A percentile compares a stretch with the other conserved stretches of the same genome.
These are phyloP conservation scores for Benitochromis conjunctus DNA, from an alignment of 2,113 vertebrate genomes.

Conservation along the genomic window DNA sequence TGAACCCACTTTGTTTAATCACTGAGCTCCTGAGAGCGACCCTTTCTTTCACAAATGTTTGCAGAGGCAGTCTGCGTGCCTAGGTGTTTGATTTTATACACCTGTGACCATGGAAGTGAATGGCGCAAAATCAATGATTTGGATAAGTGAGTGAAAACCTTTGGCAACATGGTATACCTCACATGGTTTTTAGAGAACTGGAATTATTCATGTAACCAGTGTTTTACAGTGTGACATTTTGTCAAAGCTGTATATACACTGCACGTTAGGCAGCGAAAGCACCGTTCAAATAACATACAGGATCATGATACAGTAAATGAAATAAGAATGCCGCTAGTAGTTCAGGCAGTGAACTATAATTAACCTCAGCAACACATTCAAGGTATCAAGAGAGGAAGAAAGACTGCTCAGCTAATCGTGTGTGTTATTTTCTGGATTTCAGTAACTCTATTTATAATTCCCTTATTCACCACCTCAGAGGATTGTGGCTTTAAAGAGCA, in stretches of 20 bases:
- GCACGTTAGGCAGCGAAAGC: neutral
- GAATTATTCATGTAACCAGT: neutral
- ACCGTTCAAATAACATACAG: neutral
- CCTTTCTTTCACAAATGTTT: neutral
- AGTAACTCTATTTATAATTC: slow-evolving; percentile 16
- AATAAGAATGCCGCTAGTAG: neutral
- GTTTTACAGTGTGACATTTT: neutral
- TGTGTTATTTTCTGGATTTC: neutral
- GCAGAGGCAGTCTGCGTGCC: neutral
- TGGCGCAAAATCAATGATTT: neutral
- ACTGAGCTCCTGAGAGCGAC: no score
- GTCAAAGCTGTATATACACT: neutral
- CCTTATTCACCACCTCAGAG: slow-evolving; percentile 10
- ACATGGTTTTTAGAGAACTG: neutral
- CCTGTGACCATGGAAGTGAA: neutral
- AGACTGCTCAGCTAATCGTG: slow-evolving; percentile 2
- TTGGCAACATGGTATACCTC: neutral
- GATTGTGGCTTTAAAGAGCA: slow-evolving; percentile 32
- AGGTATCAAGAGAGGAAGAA: neutral
- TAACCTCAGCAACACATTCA: neutral
- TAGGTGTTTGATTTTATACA: neutral
- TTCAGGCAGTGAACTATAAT: neutral
- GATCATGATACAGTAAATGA: neutral
- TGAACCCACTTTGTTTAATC: no score
- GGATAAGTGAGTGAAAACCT: neutral